These are phyloP conservation scores for Grammomys dolichurus DNA, from an alignment of 2,113 vertebrate species.

Conservation along the genomic window DNA sequence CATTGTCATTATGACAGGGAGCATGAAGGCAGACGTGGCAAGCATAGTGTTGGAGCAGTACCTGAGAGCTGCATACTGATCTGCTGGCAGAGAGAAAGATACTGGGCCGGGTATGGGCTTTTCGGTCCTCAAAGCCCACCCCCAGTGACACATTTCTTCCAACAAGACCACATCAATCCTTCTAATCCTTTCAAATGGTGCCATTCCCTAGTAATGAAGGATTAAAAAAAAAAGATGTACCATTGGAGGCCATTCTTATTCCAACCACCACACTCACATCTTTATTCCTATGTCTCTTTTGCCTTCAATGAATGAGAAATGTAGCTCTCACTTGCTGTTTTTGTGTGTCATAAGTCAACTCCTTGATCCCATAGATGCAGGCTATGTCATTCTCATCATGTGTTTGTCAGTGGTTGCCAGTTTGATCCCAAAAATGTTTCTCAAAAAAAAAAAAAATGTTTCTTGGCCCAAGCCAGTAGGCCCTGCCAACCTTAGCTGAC, in stretches of 20 bases:
- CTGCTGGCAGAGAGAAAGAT: not conserved
- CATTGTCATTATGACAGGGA: not conserved
- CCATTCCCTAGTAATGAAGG: not conserved
- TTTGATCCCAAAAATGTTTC: not conserved
- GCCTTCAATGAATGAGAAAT: not conserved
- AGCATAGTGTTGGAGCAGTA: too few species aligned
- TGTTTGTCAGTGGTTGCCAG: not conserved
- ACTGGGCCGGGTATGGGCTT: too few species aligned
- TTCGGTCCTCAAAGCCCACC: not conserved
- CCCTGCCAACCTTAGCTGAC: not conserved
- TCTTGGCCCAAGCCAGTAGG: not conserved
- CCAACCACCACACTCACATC: not conserved
- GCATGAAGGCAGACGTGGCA: not conserved
- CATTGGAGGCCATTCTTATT: too few species aligned
- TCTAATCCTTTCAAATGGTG: not conserved
- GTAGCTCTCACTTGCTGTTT: not conserved
- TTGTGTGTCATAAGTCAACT: not conserved
- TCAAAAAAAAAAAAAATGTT: not conserved
- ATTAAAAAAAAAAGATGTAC: not conserved
- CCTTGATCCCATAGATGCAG: not conserved
- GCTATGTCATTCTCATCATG: not conserved
- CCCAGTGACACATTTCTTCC: not conserved
- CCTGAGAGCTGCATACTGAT: not conserved
- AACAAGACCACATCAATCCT: not conserved
- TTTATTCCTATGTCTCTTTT: conserved; percentile 22